These are phyloP conservation scores for Euzetes globulus DNA, from an alignment of 2,888 invertebrate species.

Conservation along the genomic window DNA sequence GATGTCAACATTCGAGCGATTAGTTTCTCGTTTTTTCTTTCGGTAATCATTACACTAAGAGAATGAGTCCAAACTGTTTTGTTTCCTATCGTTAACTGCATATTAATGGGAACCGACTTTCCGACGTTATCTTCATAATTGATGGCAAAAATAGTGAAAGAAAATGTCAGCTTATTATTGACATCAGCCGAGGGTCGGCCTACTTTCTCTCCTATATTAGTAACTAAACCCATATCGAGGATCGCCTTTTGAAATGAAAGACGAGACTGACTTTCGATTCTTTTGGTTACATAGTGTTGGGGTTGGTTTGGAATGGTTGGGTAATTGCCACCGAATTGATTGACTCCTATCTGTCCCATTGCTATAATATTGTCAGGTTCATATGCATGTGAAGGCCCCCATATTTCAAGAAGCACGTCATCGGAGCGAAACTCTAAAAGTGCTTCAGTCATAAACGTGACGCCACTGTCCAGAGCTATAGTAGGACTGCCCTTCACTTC, in stretches of 20 bases:
- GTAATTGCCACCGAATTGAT: slow-evolving; percentile 40
- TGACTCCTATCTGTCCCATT: slow-evolving; percentile 41
- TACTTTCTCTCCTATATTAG: slow-evolving; percentile 40
- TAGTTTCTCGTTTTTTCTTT: slow-evolving; percentile 36
- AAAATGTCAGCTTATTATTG: slow-evolving; percentile 38
- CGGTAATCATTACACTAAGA: slow-evolving; percentile 34
- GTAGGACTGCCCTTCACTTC: slow-evolving; percentile 37
- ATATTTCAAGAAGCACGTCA: slow-evolving; percentile 38
- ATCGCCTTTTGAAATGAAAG: slow-evolving; percentile 37
- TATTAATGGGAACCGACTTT: slow-evolving; percentile 36
- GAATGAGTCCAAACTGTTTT: slow-evolving; percentile 34
- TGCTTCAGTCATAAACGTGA: slow-evolving; percentile 38
- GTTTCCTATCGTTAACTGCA: slow-evolving; percentile 37
- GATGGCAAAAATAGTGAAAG: slow-evolving; percentile 40
- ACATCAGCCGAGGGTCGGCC: slow-evolving; percentile 32
- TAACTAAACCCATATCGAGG: slow-evolving; percentile 41
- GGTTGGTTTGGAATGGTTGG: slow-evolving; percentile 40
- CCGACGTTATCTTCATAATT: slow-evolving; percentile 39
- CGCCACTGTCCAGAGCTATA: slow-evolving; percentile 40
- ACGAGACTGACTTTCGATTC: slow-evolving; percentile 37
- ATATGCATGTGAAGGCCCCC: slow-evolving; percentile 33
- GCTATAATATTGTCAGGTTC: slow-evolving; percentile 38
- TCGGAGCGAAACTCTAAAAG: slow-evolving; percentile 40
- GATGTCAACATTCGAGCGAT: slow-evolving; percentile 21
- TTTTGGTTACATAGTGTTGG: slow-evolving; percentile 40